These are phyloP conservation scores for Morone saxatilis DNA, from an alignment of 2,113 vertebrate species.

Conservation along the genomic window DNA sequence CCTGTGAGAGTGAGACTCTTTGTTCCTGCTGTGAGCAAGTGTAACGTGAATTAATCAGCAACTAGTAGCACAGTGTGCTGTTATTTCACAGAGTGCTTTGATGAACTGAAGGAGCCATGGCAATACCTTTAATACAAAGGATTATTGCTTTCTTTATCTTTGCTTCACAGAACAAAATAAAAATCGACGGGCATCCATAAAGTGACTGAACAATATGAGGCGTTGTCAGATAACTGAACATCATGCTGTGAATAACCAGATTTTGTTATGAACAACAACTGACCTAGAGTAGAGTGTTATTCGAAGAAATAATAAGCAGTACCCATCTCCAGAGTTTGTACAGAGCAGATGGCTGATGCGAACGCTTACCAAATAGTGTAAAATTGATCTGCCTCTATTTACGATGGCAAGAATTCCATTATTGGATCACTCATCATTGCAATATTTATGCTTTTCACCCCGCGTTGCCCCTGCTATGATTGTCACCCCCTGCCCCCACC, in stretches of 20 bases:
- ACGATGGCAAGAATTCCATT: slow-evolving; percentile 55
- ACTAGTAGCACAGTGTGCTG: slow-evolving; percentile 53
- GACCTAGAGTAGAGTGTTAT: slow-evolving; percentile 40
- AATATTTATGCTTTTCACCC: slow-evolving; percentile 70
- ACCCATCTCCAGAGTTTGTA: slow-evolving; percentile 27
- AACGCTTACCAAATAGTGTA: slow-evolving; percentile 43
- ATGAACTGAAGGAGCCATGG: slow-evolving; percentile 52
- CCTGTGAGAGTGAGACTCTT: slow-evolving; percentile 34
- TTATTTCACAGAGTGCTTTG: slow-evolving; percentile 57
- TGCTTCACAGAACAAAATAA: slow-evolving; percentile 62
- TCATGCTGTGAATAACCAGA: slow-evolving; percentile 46
- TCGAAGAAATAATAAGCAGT: slow-evolving; percentile 37
- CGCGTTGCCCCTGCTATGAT: slow-evolving; percentile 47
- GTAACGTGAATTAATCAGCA: slow-evolving; percentile 70
- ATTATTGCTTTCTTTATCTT: slow-evolving; percentile 77
- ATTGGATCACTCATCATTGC: slow-evolving; percentile 53
- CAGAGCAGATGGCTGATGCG: slow-evolving; percentile 42
- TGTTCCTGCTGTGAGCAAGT: slow-evolving; percentile 56
- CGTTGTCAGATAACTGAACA: slow-evolving; percentile 64
- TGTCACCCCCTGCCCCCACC: slow-evolving; percentile 1
- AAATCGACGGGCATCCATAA: slow-evolving; percentile 67
- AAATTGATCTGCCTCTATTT: slow-evolving; percentile 59
- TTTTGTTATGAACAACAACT: slow-evolving; percentile 56
- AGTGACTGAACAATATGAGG: slow-evolving; percentile 62
- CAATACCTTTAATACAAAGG: slow-evolving; percentile 65